Conservation (phyloP, 2,888 invertebrate genomes). For the Caenorhabditis sulstoni region DNA sequence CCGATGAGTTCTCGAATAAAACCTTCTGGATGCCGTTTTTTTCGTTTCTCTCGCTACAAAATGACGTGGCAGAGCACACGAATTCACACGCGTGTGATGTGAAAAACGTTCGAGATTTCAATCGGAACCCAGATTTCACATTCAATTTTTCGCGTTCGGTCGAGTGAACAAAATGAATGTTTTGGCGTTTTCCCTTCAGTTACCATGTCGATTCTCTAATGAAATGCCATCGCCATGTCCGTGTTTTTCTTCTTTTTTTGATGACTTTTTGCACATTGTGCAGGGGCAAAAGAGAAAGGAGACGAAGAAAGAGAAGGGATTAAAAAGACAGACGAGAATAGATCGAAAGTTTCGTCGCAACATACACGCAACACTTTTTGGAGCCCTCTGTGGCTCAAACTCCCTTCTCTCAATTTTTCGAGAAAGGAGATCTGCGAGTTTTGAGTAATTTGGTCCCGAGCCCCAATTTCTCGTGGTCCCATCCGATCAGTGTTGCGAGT, state of each 20-base stretch:
- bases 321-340: constrained; percentile 34
- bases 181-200: background rate
- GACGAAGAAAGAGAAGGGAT: constrained; percentile 14
- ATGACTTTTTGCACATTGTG: constrained; percentile 12
- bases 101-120: too few relatives aligned
- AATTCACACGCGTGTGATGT: too few relatives aligned
- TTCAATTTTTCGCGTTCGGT: too few relatives aligned
- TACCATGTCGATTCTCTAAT: constrained; percentile 6
- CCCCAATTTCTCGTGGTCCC: constrained; percentile 1
- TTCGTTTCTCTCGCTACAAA: background rate
- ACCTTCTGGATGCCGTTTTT: too few relatives aligned
- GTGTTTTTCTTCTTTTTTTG: background rate
- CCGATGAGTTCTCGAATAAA: background rate
- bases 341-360: constrained; percentile 41
- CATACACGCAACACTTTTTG: constrained; percentile 8
- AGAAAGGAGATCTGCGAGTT: background rate
- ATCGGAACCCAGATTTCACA: too few relatives aligned
- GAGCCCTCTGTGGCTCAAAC: constrained; percentile 8
- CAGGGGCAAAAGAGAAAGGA: constrained; percentile 1
- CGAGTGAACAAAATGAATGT: background rate
- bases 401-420: background rate
- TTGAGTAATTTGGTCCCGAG: constrained; percentile 14
- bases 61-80: background rate
- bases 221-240: constrained; percentile 15
- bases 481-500: constrained; percentile 20